These are phyloP conservation scores for Gallinago solitaria DNA, from an alignment of 2,797 vertebrate species.

Conservation along the genomic window DNA sequence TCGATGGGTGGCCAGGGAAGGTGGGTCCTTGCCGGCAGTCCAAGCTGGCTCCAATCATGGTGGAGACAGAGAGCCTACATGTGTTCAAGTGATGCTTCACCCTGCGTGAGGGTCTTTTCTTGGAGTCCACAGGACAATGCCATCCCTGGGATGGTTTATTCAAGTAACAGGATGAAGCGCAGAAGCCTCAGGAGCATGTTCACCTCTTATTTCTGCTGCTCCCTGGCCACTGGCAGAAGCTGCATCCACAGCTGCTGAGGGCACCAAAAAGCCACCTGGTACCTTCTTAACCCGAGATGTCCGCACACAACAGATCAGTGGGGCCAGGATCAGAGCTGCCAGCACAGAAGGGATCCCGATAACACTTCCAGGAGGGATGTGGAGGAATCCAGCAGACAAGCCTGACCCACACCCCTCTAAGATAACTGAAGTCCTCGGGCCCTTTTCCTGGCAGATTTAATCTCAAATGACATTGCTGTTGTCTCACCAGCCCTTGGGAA, in stretches of 20 bases:
- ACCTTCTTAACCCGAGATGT: background rate
- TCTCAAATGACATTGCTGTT: background rate
- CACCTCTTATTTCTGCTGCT: rapidly evolving
- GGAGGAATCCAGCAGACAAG: background rate
- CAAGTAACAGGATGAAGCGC: background rate
- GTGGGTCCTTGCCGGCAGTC: background rate
- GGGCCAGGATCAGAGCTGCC: background rate
- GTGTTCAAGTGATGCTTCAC: background rate
- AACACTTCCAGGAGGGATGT: background rate
- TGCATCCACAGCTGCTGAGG: background rate
- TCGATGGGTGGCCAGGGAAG: rapidly evolving
- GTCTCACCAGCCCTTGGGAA: background rate
- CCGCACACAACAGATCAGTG: background rate
- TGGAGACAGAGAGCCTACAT: background rate
- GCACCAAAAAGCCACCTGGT: background rate
- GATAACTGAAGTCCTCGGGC: background rate
- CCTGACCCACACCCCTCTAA: rapidly evolving
- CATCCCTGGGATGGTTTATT: background rate
- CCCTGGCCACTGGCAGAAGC: background rate
- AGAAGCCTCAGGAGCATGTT: background rate
- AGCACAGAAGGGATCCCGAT: background rate
- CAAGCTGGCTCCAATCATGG: background rate
- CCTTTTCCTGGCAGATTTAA: background rate
- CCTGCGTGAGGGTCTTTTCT: background rate
- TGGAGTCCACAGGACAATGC: background rate